Evolutionary conservation across 2,888 invertebrate species (phyloP).

Genomic region (Melanostoma scalare): DNA sequence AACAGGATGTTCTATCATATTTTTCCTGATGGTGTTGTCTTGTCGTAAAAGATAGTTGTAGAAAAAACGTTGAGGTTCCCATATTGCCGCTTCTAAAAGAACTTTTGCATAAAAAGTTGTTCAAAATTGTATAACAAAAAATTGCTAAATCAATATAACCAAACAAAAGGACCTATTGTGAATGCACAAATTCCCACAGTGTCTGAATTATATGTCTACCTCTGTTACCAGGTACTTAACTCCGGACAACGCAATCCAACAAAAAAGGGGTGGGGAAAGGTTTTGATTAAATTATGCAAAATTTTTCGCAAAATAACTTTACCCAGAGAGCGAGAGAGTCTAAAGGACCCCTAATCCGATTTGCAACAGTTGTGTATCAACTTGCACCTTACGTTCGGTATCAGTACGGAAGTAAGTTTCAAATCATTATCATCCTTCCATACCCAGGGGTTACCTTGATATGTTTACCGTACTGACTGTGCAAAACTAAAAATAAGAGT

Average conservation of each 20-base stretch:
- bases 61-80: conserved; percentile 2
- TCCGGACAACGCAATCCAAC: conserved; percentile 30
- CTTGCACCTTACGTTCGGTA: conserved; percentile 48
- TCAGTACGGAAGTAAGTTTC: conserved; percentile 43
- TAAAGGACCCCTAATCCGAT: conserved; percentile 62
- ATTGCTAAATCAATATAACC: conserved; percentile 30
- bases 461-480: conserved; percentile 5
- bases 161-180: conserved; percentile 28
- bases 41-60: conserved; percentile 8
- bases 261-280: conserved; percentile 21
- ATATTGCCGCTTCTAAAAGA: neutral
- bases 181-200: conserved; percentile 62
- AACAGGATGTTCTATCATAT: conserved; percentile 51
- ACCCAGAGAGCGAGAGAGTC: neutral
- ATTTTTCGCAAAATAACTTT: conserved; percentile 55
- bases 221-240: conserved; percentile 71
- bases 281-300: conserved; percentile 62
- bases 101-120: conserved; percentile 27
- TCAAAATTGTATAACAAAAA: conserved; percentile 45
- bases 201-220: conserved; percentile 67
- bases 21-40: conserved; percentile 41
- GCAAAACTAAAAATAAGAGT: conserved; percentile 33
- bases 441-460: conserved; percentile 44
- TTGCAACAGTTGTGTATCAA: conserved; percentile 65
- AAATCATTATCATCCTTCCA: conserved; percentile 42